Percentiles rank a stretch among this genome's conserved stretches.
These are phyloP conservation scores for Pristis pectinata DNA, from an alignment of 2,797 vertebrate genomes.

Conservation along the genomic window DNA sequence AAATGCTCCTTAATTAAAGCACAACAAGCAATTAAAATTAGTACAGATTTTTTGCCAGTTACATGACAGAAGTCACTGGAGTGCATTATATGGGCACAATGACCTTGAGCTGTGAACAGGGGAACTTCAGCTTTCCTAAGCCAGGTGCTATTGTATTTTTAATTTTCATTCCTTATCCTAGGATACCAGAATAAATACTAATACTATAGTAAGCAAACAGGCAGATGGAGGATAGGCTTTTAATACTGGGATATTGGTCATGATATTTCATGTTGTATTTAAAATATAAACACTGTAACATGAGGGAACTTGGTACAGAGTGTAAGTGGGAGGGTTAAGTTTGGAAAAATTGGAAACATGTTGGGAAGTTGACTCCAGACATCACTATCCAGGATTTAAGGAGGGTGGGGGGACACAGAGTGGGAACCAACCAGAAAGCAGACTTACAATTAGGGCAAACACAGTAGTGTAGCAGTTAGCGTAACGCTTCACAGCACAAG, in stretches of 20 bases:
- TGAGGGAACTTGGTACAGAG: no score
- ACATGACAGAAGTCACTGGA: background rate
- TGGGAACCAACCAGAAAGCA: no score
- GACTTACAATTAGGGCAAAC: no score
- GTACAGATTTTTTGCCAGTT: background rate
- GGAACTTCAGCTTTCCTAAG: background rate
- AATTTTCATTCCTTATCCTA: background rate
- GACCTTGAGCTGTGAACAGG: background rate
- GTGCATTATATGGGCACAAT: background rate
- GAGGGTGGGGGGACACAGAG: no score
- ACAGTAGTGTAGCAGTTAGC: no score
- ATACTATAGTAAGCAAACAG: background rate
- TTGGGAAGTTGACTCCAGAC: no score
- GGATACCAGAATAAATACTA: background rate
- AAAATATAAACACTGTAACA: background rate
- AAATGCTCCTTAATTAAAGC: background rate
- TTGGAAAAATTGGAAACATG: no score
- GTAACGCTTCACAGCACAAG: no score
- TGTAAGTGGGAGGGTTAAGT: background rate
- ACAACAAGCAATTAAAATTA: conserved; percentile 1
- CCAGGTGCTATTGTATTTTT: background rate
- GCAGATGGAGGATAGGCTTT: background rate
- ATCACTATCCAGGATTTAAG: no score
- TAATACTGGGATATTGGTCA: background rate
- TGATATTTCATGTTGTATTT: background rate